Percentiles rank a stretch among this genome's conserved stretches.
Conservation (phyloP, 2,113 vertebrate species). For the Sminthopsis crassicaudata region DNA sequence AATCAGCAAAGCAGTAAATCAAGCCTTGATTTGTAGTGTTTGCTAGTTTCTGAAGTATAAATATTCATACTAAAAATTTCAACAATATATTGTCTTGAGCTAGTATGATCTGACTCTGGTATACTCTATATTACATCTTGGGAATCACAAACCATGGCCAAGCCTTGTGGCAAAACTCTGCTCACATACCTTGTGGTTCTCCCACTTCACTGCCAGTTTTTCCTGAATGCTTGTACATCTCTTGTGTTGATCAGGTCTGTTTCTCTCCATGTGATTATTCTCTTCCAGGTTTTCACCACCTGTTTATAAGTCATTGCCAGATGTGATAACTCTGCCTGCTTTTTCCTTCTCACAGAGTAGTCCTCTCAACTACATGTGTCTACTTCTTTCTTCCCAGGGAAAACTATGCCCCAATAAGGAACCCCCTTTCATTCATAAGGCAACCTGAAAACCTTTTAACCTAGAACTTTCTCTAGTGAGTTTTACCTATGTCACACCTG, state of each 20-base stretch:
- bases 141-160: background rate
- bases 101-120: background rate
- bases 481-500: background rate
- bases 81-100: background rate
- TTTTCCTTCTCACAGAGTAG: background rate
- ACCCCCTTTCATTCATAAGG: background rate
- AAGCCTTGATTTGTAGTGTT: background rate
- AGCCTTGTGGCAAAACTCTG: background rate
- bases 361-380: background rate
- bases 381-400: background rate
- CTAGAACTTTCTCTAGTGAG: background rate
- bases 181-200: background rate
- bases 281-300: background rate
- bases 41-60: background rate
- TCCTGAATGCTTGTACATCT: background rate
- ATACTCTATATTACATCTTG: background rate
- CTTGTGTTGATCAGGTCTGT: background rate
- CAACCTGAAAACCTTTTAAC: background rate
- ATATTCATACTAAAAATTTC: background rate
- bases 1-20: background rate
- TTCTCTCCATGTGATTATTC: background rate
- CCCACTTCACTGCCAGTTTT: background rate
- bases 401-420: background rate
- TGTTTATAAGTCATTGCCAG: background rate
- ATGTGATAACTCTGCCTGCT: background rate